These are phyloP conservation scores for Dascillus cervinus DNA, from an alignment of 2,888 invertebrate species.

Conservation along the genomic window DNA sequence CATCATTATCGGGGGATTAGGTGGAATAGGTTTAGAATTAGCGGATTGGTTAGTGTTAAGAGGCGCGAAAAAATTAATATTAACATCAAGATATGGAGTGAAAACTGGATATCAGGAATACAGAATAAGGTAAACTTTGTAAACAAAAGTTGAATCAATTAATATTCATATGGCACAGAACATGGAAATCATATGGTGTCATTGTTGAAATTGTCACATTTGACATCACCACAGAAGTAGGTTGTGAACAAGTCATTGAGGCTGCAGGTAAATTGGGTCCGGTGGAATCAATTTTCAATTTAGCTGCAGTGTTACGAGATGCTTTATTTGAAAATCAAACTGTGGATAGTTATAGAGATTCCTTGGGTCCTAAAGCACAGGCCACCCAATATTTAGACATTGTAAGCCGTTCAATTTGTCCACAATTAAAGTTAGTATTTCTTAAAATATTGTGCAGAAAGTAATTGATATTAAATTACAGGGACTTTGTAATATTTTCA, in stretches of 20 bases:
- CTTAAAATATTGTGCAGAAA: slow-evolving; percentile 21
- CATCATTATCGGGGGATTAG: slow-evolving; percentile 71
- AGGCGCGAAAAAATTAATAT: slow-evolving; percentile 69
- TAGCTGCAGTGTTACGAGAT: slow-evolving; percentile 76
- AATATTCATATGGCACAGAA: slow-evolving; percentile 33
- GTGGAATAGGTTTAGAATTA: slow-evolving; percentile 85
- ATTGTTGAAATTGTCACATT: slow-evolving; percentile 59
- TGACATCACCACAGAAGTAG: slow-evolving; percentile 62
- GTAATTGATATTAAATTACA: no score
- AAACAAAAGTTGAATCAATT: no score
- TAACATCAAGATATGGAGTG: slow-evolving; percentile 75
- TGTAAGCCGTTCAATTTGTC: slow-evolving; percentile 44
- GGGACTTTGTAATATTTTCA: slow-evolving; percentile 84
- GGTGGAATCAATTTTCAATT: slow-evolving; percentile 81
- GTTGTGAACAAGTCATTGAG: slow-evolving; percentile 62
- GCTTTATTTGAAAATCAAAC: slow-evolving; percentile 72
- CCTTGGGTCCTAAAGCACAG: slow-evolving; percentile 70
- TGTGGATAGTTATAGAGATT: slow-evolving; percentile 56
- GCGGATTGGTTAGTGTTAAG: slow-evolving; percentile 78
- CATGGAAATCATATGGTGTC: slow-evolving; percentile 66
- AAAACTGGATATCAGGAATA: slow-evolving; percentile 75
- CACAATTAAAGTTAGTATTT: slow-evolving; percentile 8
- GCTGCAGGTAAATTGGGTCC: slow-evolving; percentile 57
- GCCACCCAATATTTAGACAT: slow-evolving; percentile 74
- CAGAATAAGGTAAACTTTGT: slow-evolving; percentile 51